Evolutionary conservation across 2,888 invertebrate species (phyloP), one percentile per base, ranked within the genome.

Genomic region (Phaedon cochleariae): DNA sequence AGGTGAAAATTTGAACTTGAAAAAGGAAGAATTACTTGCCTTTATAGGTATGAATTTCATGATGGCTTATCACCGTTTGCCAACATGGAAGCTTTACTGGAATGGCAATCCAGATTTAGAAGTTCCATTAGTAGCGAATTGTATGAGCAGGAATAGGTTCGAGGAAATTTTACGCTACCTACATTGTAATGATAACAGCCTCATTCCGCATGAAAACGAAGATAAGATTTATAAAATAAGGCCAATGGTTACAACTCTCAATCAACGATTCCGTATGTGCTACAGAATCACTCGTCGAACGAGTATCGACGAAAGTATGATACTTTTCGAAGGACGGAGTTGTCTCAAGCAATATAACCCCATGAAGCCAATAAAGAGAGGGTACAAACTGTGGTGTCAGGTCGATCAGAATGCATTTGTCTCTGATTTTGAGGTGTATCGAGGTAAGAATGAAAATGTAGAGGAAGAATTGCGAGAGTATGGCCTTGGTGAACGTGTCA

Each of bases 401-500:
- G 63, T 52, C 10, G 59, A 74, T 51, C 61, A 70, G 54, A 64
- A 54, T 20, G 73, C 65, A 1, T 75, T 68, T 55, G 55, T 73
- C 3, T 45, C 45, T 20, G 63, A 63, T 41, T 75, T 75, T 68
- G 67, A 69, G 53, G 64, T 74, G 17, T 76, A 74, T 45, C 68
- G 70, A 62, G 73, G 75, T 29, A 70, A 71, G 63, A 51, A 70
- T 60, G 64, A 73, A 63, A 41, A 41, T 41, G 17, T 41, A 41
- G 41, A 12, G 17, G 41, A 41, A 41, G 4, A 41, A 41, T 41
- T 41, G 41, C n/a, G 17, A 41, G 41, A 41, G 41, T 41, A 41
- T 41, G 12, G 41, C 41, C n/a, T 41, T 41, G 41, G 41, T 41
- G 41, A 41, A 41, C 41, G 41, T 4, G 41, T 41, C 17, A 5